Evolutionary conservation across 2,888 invertebrate genomes (phyloP), one percentile per base, ranked within the genome.

Genomic region (Temnothorax ravouxi): DNA sequence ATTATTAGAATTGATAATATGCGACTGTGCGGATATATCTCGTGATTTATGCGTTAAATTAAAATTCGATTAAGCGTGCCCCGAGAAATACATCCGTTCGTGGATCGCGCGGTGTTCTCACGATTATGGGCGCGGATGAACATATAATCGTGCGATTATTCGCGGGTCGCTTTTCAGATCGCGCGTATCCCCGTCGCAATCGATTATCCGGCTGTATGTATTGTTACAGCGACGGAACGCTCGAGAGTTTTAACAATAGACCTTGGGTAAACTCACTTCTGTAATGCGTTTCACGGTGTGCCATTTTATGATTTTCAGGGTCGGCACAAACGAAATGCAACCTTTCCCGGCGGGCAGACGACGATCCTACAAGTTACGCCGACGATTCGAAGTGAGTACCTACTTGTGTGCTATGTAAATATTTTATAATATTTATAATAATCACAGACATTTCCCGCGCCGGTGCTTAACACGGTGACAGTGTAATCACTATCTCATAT

Each of bases 241-340:
- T 47, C 25, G 34, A 54, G 44, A 34, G 34, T 47, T 29, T 47
- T 21, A 21, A 71, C 29, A 64, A 29, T 79, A 25, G 79, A 18
- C n/a, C 47, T 21, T 34, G 56, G 2, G 34, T 21, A 79, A 56
- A 72, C 59, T 34, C 21, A 25, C 64, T 11, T 11, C 6, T 6
- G 21, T 38, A 13, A 59, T 47, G 69, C 61, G 29, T 29, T 50
- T 83, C 56, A 81, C 13, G 59, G 9, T 84, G 38, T 44, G 38
- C 15, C n/a, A 38, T 79, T 61, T 29, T 56, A n/a, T 72, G 54
- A 8, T 79, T 50, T 93, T 21, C 95, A 97, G 96, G 97, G 97
- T 84, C 97, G 97, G 72, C 97, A 97, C 94, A 97, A 97, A 95
- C 95, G 97, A 84, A 97, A 97, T 93, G 97, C 97, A 15, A 97